Percentiles rank a stretch among this genome's conserved stretches.
Evolutionary conservation across 2,888 invertebrate species (phyloP).

Genomic region (Chrysomela aeneicollis): DNA sequence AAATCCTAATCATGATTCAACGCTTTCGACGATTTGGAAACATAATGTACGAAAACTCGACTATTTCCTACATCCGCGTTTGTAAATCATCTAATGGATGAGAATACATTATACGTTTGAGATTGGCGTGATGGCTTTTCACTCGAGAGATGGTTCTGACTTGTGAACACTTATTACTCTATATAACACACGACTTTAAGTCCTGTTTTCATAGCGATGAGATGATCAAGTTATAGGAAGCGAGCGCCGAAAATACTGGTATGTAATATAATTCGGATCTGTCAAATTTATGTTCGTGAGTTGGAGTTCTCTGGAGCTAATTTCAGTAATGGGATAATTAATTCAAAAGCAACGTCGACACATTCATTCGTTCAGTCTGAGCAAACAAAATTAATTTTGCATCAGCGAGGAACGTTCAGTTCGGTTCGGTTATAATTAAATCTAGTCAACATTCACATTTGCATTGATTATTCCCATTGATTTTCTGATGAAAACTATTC

Average conservation of each 20-base stretch:
- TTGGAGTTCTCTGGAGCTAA: not conserved
- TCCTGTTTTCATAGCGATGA: not conserved
- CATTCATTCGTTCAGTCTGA: not conserved
- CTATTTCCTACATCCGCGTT: no score
- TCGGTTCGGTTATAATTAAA: not conserved
- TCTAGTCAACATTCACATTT: not conserved
- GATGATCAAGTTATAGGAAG: not conserved
- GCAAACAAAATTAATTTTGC: constrained; percentile 1
- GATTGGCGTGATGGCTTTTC: no score
- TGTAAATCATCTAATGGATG: no score
- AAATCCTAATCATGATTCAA: no score
- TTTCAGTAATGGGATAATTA: constrained; percentile 1
- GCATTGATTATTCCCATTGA: not conserved
- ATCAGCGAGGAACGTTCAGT: not conserved
- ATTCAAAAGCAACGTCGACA: constrained; percentile 1
- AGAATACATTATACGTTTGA: no score
- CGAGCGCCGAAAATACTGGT: not conserved
- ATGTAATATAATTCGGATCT: not conserved
- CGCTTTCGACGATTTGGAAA: no score
- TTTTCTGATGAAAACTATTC: not conserved
- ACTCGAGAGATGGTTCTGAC: not conserved
- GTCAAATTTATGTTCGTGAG: constrained; percentile 1
- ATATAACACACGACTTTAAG: no score
- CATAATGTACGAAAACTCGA: no score
- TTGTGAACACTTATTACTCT: no score